Percentiles rank a stretch among this genome's conserved stretches.
phyloP scores from a whole-genome alignment of 2,113 vertebrate genomes.

The Passer domesticus region DNA sequence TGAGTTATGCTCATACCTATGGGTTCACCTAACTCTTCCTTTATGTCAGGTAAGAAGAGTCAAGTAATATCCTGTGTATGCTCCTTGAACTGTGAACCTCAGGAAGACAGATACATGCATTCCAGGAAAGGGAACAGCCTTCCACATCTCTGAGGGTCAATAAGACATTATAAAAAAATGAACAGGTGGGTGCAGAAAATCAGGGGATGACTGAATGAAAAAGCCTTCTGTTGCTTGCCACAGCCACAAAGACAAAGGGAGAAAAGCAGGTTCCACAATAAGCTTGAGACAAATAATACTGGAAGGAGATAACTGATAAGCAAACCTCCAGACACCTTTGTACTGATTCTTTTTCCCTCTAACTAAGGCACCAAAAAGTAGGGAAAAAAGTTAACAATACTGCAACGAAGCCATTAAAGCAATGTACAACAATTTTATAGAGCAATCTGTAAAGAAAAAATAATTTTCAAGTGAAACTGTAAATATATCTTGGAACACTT shows the following conservation, averaged over 20 bases:
- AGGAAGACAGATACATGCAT: neutral
- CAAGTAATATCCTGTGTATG: neutral
- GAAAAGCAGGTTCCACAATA: neutral
- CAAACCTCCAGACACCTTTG: neutral
- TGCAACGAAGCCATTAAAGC: neutral
- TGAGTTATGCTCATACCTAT: neutral
- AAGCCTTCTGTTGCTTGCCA: neutral
- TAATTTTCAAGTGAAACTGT: neutral
- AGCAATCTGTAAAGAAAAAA: neutral
- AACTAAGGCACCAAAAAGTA: neutral
- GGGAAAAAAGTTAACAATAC: neutral
- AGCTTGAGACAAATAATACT: neutral
- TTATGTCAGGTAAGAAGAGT: neutral
- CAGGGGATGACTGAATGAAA: neutral
- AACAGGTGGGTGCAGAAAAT: neutral
- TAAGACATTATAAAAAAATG: neutral
- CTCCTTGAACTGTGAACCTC: neutral
- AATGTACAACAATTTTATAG: neutral
- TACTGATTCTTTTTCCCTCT: neutral
- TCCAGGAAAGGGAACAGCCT: neutral
- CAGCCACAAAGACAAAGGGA: neutral
- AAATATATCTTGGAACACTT: neutral
- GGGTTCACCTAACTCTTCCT: neutral
- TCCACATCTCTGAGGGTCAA: neutral
- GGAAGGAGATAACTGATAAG: neutral